phyloP scores from a whole-genome alignment of 2,797 vertebrate species.

The Meda fulgida region DNA sequence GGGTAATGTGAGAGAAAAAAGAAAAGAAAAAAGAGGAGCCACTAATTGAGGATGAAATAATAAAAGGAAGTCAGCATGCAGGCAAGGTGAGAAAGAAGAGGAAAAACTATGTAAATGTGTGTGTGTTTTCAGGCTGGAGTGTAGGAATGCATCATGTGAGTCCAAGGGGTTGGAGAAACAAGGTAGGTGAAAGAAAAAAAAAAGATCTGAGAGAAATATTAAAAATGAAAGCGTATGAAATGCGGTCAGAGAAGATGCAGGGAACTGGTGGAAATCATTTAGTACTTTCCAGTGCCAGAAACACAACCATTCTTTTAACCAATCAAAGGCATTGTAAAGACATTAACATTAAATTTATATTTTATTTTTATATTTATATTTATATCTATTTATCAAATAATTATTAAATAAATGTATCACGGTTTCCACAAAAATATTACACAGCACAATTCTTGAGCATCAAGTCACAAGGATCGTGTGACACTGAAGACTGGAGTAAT shows the following conservation, averaged over 20 bases:
- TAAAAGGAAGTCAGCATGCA: constrained; percentile 23
- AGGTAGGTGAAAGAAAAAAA: not conserved
- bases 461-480: not conserved
- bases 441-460: not conserved
- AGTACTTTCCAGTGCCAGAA: not conserved
- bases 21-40: constrained; percentile 50
- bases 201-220: constrained; percentile 7
- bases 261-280: not conserved
- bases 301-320: not conserved
- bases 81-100: constrained; percentile 1
- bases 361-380: not conserved
- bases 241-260: not conserved
- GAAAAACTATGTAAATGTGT: not conserved
- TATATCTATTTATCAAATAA: not conserved
- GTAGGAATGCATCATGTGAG: constrained; percentile 24
- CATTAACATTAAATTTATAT: not conserved
- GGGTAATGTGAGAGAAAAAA: constrained; percentile 22
- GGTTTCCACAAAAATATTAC: not conserved
- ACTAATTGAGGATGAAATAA: constrained; percentile 23
- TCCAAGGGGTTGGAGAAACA: not conserved
- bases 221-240: constrained; percentile 35
- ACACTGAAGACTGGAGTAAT: not conserved
- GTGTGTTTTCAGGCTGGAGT: constrained; percentile 27
- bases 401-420: not conserved
- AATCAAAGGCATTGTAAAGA: not conserved